Evolutionary conservation across 2,113 vertebrate genomes (phyloP), one percentile per base, ranked within the genome.

Genomic region (Amia ocellicauda): DNA sequence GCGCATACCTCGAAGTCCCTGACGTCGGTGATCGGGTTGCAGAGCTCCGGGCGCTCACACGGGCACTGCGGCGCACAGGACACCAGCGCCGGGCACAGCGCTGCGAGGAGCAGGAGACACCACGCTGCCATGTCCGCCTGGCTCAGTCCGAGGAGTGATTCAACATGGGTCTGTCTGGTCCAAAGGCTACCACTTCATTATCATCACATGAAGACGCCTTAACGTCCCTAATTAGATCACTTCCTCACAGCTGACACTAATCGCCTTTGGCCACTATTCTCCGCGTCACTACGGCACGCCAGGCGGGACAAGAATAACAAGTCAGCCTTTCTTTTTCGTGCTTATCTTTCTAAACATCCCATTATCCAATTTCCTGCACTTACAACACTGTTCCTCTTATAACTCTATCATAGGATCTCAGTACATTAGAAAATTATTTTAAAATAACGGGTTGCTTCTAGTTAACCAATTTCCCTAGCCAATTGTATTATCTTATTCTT

Each of bases 1-100:
- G 45, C 10, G 20, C 58, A 51, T 28, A 88, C 86, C 82, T 90
- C 88, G 13, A 81, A 85, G 60, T 78, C 78, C 66, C 72, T 79
- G 53, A 84, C 56, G 0, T 58, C 60, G 0, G 69, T 78, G 27
- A 90, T 72, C 40, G 67, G 84, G 2, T 66, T 63, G 58, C 88
- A 90, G 8, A 88, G 78, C 36, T 86, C 72, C 40, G 75, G 63
- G 10, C 58, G 70, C 47, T 74, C 71, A 63, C 88, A 90, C 8
- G 88, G 88, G 71, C 88, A 90, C 3, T 26, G 27, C 3, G 11
- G 19, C 3, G 76, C 64, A 0, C 63, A 65, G 0, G 31, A 4
- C 0, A 65, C 11, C 5, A 68, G 40, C 2, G 29, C 52, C 20
- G 80, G 11, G 53, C 67, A 3, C 42, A 73, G 2, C 0, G 74